Evolutionary conservation across 2,797 vertebrate species (phyloP).

Genomic region (Oreochromis mossambicus): DNA sequence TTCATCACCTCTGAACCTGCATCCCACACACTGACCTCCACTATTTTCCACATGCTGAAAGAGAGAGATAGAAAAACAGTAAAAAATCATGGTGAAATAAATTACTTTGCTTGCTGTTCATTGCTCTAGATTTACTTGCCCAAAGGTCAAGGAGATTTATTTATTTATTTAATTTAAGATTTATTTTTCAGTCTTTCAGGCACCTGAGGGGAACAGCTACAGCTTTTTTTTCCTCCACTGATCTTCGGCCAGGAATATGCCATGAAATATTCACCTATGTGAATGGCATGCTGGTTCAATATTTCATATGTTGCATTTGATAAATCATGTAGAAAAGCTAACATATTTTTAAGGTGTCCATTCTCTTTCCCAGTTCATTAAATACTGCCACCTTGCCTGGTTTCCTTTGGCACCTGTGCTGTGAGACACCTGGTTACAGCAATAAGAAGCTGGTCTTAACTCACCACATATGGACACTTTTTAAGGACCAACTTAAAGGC

Average conservation of each 20-base stretch:
- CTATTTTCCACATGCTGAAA: constrained; percentile 83
- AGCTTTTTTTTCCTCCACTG: background rate
- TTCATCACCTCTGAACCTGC: constrained; percentile 87
- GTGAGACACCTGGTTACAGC: too few species aligned
- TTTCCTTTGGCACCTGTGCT: background rate
- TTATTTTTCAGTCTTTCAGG: background rate
- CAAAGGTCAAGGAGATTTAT: background rate
- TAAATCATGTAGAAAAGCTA: background rate
- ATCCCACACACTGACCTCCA: constrained; percentile 79
- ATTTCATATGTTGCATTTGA: background rate
- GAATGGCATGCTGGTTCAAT: background rate
- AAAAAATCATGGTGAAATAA: background rate
- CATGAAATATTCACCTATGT: background rate
- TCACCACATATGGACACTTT: background rate
- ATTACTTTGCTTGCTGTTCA: background rate
- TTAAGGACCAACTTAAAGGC: background rate
- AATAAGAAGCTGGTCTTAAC: background rate
- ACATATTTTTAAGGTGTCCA: background rate
- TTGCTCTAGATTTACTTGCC: background rate
- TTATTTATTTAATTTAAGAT: background rate
- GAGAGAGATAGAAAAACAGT: background rate
- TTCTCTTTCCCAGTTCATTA: background rate
- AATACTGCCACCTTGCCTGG: background rate
- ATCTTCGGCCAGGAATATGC: background rate
- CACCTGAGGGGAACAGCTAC: background rate